Percentiles rank a stretch among this genome's conserved stretches.
Conservation (phyloP, 2,888 invertebrate genomes). For the Corbicula japonica region DNA sequence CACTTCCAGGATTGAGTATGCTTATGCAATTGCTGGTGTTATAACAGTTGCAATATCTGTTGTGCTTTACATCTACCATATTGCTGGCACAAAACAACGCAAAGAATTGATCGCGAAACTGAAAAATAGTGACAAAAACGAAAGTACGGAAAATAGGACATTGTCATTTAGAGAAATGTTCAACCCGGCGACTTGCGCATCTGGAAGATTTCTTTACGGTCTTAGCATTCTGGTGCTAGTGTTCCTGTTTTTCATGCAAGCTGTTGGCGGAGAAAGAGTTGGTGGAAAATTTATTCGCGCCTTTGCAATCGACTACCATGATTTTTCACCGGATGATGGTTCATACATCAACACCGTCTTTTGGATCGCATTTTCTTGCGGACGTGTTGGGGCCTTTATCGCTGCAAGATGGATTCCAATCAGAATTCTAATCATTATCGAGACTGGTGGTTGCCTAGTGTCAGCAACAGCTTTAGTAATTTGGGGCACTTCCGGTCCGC, state of each 20-base stretch:
- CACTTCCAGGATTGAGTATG: slow-evolving; percentile 70
- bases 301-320: slow-evolving; percentile 69
- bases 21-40: slow-evolving; percentile 66
- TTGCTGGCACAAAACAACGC: slow-evolving; percentile 27
- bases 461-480: slow-evolving; percentile 60
- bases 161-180: slow-evolving; percentile 53
- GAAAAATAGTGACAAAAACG: neutral
- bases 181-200: slow-evolving; percentile 70
- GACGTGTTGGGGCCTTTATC: slow-evolving; percentile 69
- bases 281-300: slow-evolving; percentile 75
- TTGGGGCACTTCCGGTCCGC: slow-evolving; percentile 51
- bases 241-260: slow-evolving; percentile 71
- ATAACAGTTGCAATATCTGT: slow-evolving; percentile 58
- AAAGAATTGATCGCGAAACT: neutral
- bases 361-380: slow-evolving; percentile 74
- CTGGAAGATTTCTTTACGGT: slow-evolving; percentile 68
- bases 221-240: slow-evolving; percentile 64
- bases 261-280: slow-evolving; percentile 73
- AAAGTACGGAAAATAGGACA: neutral
- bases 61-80: slow-evolving; percentile 68
- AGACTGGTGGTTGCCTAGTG: slow-evolving; percentile 60
- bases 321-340: slow-evolving; percentile 67
- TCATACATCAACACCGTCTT: slow-evolving; percentile 73
- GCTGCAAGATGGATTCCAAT: slow-evolving; percentile 68
- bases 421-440: slow-evolving; percentile 64